These are phyloP conservation scores for Acomys russatus DNA, from an alignment of 2,797 vertebrate species.

Conservation along the genomic window DNA sequence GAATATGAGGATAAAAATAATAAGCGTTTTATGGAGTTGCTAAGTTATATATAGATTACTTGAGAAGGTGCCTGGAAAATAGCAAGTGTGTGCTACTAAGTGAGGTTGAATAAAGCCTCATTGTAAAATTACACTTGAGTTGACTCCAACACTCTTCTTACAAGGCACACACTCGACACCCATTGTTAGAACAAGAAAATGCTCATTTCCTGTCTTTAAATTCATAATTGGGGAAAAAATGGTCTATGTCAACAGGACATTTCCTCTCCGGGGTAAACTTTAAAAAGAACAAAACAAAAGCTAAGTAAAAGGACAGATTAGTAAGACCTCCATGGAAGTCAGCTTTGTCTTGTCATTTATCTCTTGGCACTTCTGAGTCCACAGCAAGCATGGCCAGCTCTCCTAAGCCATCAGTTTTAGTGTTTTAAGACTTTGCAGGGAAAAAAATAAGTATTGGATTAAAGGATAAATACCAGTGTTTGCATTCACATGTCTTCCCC, in stretches of 20 bases:
- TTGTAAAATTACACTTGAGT: slow-evolving; percentile 35
- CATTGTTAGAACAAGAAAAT: neutral
- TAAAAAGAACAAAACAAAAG: neutral
- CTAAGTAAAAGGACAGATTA: neutral
- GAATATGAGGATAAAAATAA: slow-evolving; percentile 6
- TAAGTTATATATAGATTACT: neutral
- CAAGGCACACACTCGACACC: neutral
- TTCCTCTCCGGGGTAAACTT: slow-evolving; percentile 24
- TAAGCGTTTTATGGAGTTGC: neutral
- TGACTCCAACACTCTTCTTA: neutral
- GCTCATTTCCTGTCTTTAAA: neutral
- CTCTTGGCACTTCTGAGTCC: too few species aligned
- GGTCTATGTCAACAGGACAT: neutral
- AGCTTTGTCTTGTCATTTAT: neutral
- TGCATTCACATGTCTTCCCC: slow-evolving; percentile 6
- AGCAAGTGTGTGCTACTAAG: neutral
- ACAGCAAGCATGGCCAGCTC: neutral
- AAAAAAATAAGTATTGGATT: neutral
- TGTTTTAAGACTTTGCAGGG: neutral
- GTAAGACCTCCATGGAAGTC: neutral
- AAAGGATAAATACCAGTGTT: slow-evolving; percentile 58
- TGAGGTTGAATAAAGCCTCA: neutral
- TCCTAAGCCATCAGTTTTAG: slow-evolving; percentile 12
- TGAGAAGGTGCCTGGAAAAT: neutral
- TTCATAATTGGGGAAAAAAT: neutral